Conservation (phyloP, 2,113 vertebrate genomes). For the Pterocles orientalis region DNA sequence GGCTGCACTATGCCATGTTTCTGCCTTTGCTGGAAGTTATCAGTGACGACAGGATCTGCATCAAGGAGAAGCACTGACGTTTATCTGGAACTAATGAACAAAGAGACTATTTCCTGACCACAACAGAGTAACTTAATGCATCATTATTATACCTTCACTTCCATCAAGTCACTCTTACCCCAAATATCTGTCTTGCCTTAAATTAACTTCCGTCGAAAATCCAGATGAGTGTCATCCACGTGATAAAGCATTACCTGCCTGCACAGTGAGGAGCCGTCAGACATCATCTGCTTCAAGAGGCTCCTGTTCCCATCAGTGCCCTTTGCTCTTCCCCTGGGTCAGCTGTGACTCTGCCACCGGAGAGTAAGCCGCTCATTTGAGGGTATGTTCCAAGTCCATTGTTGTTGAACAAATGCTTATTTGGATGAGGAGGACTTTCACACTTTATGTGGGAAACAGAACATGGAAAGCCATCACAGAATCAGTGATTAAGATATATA, state of each 20-base stretch:
- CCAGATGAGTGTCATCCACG: background rate
- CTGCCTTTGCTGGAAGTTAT: background rate
- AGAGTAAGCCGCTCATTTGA: background rate
- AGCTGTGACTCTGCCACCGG: background rate
- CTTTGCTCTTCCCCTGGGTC: background rate
- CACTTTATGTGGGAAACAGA: background rate
- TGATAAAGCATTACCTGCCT: background rate
- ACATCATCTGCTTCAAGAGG: background rate
- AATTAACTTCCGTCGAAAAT: background rate
- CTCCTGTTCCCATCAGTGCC: background rate
- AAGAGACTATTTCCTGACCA: background rate
- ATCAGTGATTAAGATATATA: rapidly evolving
- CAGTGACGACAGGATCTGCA: background rate
- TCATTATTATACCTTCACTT: background rate
- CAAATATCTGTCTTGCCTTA: background rate
- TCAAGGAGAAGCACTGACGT: background rate
- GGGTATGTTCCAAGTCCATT: background rate
- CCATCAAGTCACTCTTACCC: background rate
- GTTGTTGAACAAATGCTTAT: background rate
- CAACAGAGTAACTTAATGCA: background rate
- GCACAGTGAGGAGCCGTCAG: background rate
- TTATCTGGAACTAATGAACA: background rate
- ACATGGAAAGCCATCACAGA: background rate
- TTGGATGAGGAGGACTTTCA: background rate
- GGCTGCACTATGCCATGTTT: background rate